These are phyloP conservation scores for Oryctes rhinoceros DNA, from an alignment of 1,140 invertebrate genomes.

Conservation along the genomic window DNA sequence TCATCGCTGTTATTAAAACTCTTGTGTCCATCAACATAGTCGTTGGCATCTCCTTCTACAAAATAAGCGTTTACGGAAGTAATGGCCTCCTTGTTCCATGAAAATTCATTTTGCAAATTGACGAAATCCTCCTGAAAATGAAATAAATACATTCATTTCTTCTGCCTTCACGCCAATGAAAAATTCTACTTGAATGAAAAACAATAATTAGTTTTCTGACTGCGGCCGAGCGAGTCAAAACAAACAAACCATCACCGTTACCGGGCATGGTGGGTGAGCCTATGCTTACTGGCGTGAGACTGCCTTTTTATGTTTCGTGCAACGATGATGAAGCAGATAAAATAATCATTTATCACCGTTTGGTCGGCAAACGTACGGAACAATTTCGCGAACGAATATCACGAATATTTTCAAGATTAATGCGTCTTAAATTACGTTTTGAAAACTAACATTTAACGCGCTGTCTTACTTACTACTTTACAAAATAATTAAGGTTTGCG, in stretches of 20 bases:
- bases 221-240: background rate
- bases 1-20: too few relatives aligned
- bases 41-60: too few relatives aligned
- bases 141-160: background rate
- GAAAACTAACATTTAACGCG: background rate
- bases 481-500: too few relatives aligned
- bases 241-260: background rate
- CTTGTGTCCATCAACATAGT: too few relatives aligned
- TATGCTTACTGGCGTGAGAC: background rate
- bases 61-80: too few relatives aligned
- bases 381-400: background rate
- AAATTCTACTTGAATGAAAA: background rate
- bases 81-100: too few relatives aligned
- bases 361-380: background rate
- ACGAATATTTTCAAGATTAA: background rate
- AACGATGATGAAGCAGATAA: slow-evolving; percentile 10
- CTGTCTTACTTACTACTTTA: too few relatives aligned
- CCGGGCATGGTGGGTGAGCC: background rate
- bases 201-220: background rate
- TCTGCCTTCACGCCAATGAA: background rate
- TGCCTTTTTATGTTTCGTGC: background rate
- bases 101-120: too few relatives aligned
- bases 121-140: too few relatives aligned
- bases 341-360: slow-evolving; percentile 22
- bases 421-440: background rate